Evolutionary conservation across 2,113 vertebrate species (phyloP).

Genomic region (Fulmarus glacialis): DNA sequence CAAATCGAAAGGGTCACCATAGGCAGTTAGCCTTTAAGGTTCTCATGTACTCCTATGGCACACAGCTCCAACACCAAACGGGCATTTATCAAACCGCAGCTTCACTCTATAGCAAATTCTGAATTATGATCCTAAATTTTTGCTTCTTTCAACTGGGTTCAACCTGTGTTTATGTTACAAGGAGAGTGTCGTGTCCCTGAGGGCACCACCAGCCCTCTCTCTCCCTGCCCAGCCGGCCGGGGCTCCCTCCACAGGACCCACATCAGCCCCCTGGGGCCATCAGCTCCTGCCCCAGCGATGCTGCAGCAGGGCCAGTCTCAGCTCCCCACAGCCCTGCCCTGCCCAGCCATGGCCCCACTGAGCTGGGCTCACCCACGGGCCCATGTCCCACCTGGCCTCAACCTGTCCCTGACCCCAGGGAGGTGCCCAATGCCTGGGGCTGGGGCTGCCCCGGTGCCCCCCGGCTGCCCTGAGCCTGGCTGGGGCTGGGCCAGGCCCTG

Average conservation of each 20-base stretch:
- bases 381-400: accelerated
- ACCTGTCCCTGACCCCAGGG: accelerated
- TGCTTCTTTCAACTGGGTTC: background rate
- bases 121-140: background rate
- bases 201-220: background rate
- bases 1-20: background rate
- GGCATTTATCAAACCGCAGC: background rate
- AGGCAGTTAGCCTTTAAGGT: background rate
- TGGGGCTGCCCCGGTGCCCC: accelerated
- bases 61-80: background rate
- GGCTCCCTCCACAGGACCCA: background rate
- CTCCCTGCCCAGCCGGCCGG: accelerated
- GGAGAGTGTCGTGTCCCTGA: background rate
- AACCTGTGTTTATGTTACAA: background rate
- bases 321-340: background rate
- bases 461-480: accelerated
- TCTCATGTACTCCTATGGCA: accelerated
- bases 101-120: background rate
- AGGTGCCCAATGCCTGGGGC: accelerated
- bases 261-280: accelerated
- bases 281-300: background rate
- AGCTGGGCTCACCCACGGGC: accelerated
- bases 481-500: accelerated
- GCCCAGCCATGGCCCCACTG: accelerated
- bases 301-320: background rate